Conservation (phyloP, 2,113 vertebrate species). For the Telmatochromis sp. region DNA sequence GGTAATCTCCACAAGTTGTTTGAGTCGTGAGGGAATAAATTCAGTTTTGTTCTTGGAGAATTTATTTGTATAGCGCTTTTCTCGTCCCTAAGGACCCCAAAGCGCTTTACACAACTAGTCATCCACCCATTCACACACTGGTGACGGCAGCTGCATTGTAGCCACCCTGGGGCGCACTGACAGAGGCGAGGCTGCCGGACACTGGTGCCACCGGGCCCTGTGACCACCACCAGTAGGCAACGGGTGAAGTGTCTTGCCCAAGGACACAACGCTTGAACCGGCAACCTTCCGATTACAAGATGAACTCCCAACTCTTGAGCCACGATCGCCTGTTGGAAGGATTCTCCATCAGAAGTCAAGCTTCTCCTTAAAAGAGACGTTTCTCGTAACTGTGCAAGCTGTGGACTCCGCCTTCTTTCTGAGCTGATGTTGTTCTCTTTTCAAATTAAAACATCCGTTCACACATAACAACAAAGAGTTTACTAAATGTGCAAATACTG, state of each 20-base stretch:
- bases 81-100: no score
- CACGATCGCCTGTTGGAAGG: fast-evolving
- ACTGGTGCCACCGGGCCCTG: not conserved
- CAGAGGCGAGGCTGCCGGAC: fast-evolving
- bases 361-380: not conserved
- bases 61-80: fast-evolving
- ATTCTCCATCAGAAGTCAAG: not conserved
- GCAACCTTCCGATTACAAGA: fast-evolving
- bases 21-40: not conserved
- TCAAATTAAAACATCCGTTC: not conserved
- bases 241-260: fast-evolving
- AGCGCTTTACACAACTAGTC: no score
- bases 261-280: not conserved
- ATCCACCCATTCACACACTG: fast-evolving
- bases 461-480: not conserved
- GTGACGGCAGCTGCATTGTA: no score
- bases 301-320: fast-evolving
- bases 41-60: not conserved
- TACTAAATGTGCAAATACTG: not conserved
- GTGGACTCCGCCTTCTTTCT: not conserved
- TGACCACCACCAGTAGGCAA: fast-evolving
- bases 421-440: not conserved
- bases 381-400: not conserved
- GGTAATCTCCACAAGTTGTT: not conserved
- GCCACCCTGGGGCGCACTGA: not conserved